Base-by-base conservation (phyloP, 2,888 invertebrate species). In the Caenorhabditis japonica region DNA sequence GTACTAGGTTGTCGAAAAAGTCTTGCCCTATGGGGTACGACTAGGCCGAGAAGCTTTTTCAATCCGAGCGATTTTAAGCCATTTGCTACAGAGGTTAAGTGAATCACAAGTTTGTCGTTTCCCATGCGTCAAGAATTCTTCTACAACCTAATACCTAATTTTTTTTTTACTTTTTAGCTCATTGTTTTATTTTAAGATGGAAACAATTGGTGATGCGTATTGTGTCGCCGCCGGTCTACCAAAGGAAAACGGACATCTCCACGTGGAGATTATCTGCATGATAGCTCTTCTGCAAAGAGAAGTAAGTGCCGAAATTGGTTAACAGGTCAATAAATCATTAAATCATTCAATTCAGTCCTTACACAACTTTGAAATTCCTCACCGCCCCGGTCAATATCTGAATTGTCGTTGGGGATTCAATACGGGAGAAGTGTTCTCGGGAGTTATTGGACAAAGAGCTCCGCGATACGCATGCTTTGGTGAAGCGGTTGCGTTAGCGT, bases 371-470 rank as follows among this genome's bases (percentile, higher is more conserved):
- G 82, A 83, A 66, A 85, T 86, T 49, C 85, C 85, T 2, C 86
- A 86, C 58, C 74, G 85, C 44, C 82, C 81, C 5, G 84, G 83
- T 0, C 77, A 80, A 47, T 81, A 75, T 58, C 59, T 86, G 15
- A 85, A 85, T 38, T 84, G 86, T 58, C 83, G 86, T 23, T 84
- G 85, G 84, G 87, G 87, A 30, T 84, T 87, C 77, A 87, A 87
- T 73, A 80, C 83, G 4, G 86, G 86, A 7, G 73, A 79, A 8
- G 85, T 87, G 27, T 86, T 84, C 66, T 75, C 86, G 12, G 87
- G 87, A 10, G 85, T 87, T 27, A 83, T 87, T 36, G 87, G 87
- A 15, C 68, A 82, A 34, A 76, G 81, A 15, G 85, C 85, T 17
- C 87, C 87, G 4, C 51, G 85, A 49, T 87, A 87, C 51, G 83